A percentile compares a stretch with the other conserved stretches of the same genome.
Evolutionary conservation across 2,888 invertebrate species (phyloP).

Genomic region (Creontiades dilutus): DNA sequence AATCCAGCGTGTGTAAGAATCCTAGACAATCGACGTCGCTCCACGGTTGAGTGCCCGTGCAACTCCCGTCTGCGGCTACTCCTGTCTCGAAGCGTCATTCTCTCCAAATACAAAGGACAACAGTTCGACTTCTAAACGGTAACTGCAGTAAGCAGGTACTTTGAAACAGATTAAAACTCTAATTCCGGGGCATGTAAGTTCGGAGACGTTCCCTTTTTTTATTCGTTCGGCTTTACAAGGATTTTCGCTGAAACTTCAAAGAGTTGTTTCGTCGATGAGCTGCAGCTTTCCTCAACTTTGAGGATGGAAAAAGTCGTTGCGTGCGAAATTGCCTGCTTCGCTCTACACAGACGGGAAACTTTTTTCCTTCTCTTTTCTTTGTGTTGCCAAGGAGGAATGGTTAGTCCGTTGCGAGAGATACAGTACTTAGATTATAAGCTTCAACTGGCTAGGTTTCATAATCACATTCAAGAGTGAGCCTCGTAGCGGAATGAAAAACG

Average conservation of each 20-base stretch:
- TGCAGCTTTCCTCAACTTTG: not conserved
- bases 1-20: not conserved
- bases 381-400: conserved; percentile 8
- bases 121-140: not conserved
- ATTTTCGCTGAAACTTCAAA: not conserved
- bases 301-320: not conserved
- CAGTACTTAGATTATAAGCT: conserved; percentile 46
- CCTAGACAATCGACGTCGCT: not conserved
- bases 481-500: conserved; percentile 43
- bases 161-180: conserved; percentile 1
- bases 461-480: conserved; percentile 18
- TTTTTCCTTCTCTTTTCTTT: not conserved
- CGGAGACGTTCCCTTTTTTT: not conserved
- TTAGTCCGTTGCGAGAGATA: conserved; percentile 12
- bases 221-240: not conserved
- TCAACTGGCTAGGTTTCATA: conserved; percentile 20
- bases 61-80: conserved; percentile 10
- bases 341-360: not conserved
- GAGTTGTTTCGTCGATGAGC: not conserved
- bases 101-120: not conserved
- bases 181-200: not conserved
- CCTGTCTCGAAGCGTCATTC: not conserved
- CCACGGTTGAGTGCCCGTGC: not conserved
- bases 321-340: not conserved
- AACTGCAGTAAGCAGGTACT: not conserved